Evolutionary conservation across 2,797 vertebrate genomes (phyloP).

Genomic region (Hybognathus amarus): DNA sequence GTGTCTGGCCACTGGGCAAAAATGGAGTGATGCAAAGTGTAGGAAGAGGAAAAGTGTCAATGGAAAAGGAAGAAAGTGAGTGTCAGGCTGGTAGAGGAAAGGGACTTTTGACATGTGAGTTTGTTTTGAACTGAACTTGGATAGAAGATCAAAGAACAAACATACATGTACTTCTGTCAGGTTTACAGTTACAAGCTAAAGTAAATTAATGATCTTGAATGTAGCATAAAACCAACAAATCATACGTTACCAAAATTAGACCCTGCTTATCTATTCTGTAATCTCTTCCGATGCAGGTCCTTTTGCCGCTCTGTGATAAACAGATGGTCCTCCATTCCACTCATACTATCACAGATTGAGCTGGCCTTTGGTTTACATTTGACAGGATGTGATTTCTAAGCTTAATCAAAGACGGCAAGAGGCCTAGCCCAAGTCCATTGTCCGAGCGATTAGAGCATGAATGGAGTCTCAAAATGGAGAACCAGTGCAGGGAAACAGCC

Average conservation of each 20-base stretch:
- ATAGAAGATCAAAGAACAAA: slow-evolving; percentile 35
- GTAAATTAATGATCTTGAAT: background rate
- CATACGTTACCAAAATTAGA: background rate
- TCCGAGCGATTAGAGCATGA: slow-evolving; percentile 62
- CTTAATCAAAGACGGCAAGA: slow-evolving; percentile 62
- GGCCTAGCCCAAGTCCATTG: slow-evolving; percentile 60
- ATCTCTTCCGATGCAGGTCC: slow-evolving; percentile 30
- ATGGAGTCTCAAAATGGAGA: slow-evolving; percentile 62
- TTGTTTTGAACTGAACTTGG: slow-evolving; percentile 61
- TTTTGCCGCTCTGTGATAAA: slow-evolving; percentile 42
- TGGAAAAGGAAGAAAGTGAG: slow-evolving; percentile 30
- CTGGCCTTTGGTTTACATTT: slow-evolving; percentile 59
- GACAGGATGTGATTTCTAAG: slow-evolving; percentile 70
- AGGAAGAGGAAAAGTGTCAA: slow-evolving; percentile 25
- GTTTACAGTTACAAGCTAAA: background rate
- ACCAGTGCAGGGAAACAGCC: slow-evolving; percentile 46
- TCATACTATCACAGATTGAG: slow-evolving; percentile 58
- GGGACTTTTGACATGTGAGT: background rate
- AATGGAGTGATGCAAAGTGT: slow-evolving; percentile 47
- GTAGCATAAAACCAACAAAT: background rate
- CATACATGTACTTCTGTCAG: background rate
- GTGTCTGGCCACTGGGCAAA: slow-evolving; percentile 65
- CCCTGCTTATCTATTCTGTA: slow-evolving; percentile 14
- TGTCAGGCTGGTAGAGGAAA: slow-evolving; percentile 14
- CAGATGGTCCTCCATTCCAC: slow-evolving; percentile 61